Percentiles rank a stretch among this genome's conserved stretches.
These are phyloP conservation scores for Lutjanus campechanus DNA, from an alignment of 2,797 vertebrate genomes.

Conservation along the genomic window DNA sequence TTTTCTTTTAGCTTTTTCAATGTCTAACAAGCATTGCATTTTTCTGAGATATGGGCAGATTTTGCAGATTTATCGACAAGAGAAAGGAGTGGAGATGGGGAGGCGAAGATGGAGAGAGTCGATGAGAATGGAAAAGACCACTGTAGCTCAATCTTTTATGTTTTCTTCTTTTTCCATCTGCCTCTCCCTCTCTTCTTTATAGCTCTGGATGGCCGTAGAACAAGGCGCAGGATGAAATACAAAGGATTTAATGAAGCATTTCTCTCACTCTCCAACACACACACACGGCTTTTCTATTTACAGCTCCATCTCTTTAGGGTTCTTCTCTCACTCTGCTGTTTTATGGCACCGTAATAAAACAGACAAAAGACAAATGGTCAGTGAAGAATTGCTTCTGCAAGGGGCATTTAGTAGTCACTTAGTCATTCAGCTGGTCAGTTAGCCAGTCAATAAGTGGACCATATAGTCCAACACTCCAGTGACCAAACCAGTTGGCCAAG, in stretches of 20 bases:
- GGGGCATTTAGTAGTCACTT: slow-evolving; percentile 57
- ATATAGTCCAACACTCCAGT: slow-evolving; percentile 30
- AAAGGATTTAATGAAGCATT: slow-evolving; percentile 79
- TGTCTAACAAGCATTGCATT: slow-evolving; percentile 7
- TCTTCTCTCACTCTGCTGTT: slow-evolving; percentile 60
- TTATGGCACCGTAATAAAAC: slow-evolving; percentile 75
- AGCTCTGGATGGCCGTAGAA: slow-evolving; percentile 59
- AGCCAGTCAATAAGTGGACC: slow-evolving; percentile 51
- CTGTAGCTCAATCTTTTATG: slow-evolving; percentile 64
- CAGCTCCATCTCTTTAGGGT: slow-evolving; percentile 67
- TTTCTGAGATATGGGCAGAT: slow-evolving; percentile 37
- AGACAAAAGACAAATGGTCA: slow-evolving; percentile 79
- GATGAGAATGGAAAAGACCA: slow-evolving; percentile 45
- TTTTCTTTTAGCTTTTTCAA: background rate
- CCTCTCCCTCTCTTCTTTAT: slow-evolving; percentile 62
- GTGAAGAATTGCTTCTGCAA: slow-evolving; percentile 63
- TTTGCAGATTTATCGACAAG: slow-evolving; percentile 56
- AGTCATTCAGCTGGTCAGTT: slow-evolving; percentile 67
- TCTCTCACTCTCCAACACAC: slow-evolving; percentile 37
- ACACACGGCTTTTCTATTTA: slow-evolving; percentile 55
- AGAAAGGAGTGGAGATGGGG: slow-evolving; percentile 4
- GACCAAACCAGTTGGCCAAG: slow-evolving; percentile 30
- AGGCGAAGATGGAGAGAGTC: slow-evolving; percentile 36
- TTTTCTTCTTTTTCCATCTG: slow-evolving; percentile 62
- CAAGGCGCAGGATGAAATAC: slow-evolving; percentile 66